These are phyloP conservation scores for Keiferia lycopersicella DNA, from an alignment of 2,888 invertebrate genomes.

Conservation along the genomic window DNA sequence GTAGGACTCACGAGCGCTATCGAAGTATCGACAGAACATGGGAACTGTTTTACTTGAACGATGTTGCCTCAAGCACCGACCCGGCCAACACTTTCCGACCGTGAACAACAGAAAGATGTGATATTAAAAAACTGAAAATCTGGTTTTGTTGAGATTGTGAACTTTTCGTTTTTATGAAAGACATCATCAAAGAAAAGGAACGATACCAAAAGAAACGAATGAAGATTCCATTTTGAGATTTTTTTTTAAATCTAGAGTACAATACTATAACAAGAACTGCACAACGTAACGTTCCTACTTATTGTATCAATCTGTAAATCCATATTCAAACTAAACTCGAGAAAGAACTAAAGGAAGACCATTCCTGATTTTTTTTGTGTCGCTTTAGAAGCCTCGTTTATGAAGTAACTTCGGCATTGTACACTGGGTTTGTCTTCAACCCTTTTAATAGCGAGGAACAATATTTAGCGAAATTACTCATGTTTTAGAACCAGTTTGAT, in stretches of 20 bases:
- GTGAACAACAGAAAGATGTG: slow-evolving; percentile 14
- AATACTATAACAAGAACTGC: too few species aligned
- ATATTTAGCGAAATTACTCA: not conserved
- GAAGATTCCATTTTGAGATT: too few species aligned
- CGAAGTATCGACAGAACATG: slow-evolving; percentile 58
- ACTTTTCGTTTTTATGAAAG: too few species aligned
- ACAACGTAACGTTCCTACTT: too few species aligned
- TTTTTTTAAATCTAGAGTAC: too few species aligned
- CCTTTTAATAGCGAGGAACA: not conserved
- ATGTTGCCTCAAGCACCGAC: slow-evolving; percentile 47
- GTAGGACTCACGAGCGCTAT: slow-evolving; percentile 47
- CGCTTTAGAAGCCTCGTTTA: not conserved
- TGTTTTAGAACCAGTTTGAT: not conserved
- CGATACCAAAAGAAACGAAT: too few species aligned
- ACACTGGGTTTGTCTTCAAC: not conserved
- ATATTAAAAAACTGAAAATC: not conserved
- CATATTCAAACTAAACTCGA: not conserved
- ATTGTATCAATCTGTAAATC: not conserved
- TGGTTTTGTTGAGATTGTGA: too few species aligned
- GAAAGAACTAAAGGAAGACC: not conserved
- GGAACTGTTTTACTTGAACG: slow-evolving; percentile 74
- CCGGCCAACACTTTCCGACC: slow-evolving; percentile 41
- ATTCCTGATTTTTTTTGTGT: not conserved
- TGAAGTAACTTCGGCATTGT: not conserved
- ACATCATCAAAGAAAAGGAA: too few species aligned